Evolutionary conservation across 2,888 invertebrate genomes (phyloP).

Genomic region (Nomada ferruginata): DNA sequence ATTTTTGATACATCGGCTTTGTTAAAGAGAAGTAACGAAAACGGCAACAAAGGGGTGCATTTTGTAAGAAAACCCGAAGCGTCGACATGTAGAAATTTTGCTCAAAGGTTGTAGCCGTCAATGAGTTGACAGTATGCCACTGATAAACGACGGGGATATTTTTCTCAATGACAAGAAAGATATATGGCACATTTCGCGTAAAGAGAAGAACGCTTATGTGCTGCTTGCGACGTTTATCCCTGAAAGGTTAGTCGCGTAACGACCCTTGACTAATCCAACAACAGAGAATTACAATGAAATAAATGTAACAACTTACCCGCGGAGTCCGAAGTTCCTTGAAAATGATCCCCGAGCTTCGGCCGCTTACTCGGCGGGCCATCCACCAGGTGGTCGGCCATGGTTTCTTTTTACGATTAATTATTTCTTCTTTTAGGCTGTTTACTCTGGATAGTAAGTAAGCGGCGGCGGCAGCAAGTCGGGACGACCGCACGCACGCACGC

Average conservation of each 20-base stretch:
- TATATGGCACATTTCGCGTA: constrained; percentile 18
- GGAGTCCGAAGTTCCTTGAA: constrained; percentile 92
- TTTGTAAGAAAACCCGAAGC: constrained; percentile 26
- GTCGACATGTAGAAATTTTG: constrained; percentile 51
- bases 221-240: constrained; percentile 28
- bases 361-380: constrained; percentile 98
- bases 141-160: constrained; percentile 35
- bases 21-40: neutral
- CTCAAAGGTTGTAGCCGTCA: constrained; percentile 57
- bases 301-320: constrained; percentile 86
- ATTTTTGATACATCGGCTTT: neutral
- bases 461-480: constrained; percentile 55
- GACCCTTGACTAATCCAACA: constrained; percentile 22
- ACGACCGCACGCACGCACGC: constrained; percentile 60
- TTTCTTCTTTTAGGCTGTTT: constrained; percentile 59
- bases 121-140: constrained; percentile 50
- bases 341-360: constrained; percentile 94
- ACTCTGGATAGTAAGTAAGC: constrained; percentile 56
- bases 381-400: constrained; percentile 97
- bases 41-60: neutral
- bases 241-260: constrained; percentile 66
- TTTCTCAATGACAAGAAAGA: constrained; percentile 39
- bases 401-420: constrained; percentile 73
- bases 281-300: neutral
- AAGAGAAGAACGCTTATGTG: constrained; percentile 32